These are phyloP conservation scores for Caenorhabditis sp. DNA, from an alignment of 2,888 invertebrate genomes.

Conservation along the genomic window DNA sequence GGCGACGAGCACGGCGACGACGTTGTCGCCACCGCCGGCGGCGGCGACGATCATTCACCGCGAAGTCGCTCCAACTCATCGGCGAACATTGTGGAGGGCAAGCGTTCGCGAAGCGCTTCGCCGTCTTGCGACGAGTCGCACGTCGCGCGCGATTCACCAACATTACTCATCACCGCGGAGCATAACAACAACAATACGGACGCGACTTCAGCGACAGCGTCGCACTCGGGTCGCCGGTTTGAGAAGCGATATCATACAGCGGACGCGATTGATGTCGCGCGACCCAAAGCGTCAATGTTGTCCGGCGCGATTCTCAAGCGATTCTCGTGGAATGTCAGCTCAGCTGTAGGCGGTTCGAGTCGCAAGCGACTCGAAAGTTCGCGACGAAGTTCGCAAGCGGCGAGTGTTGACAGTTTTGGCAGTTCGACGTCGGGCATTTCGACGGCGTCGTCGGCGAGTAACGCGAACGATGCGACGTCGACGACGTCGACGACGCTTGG, in stretches of 20 bases:
- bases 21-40: constrained; percentile 26
- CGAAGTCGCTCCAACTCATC: constrained; percentile 56
- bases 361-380: constrained; percentile 52
- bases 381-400: constrained; percentile 61
- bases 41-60: constrained; percentile 19
- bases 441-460: constrained; percentile 51
- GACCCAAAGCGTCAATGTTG: constrained; percentile 49
- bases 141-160: constrained; percentile 30
- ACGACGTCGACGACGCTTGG: constrained; percentile 12
- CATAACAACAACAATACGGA: too few species aligned
- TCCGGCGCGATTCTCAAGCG: constrained; percentile 49
- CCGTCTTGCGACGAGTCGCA: constrained; percentile 23
- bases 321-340: constrained; percentile 56
- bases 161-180: constrained; percentile 39
- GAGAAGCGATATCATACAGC: constrained; percentile 71
- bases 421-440: constrained; percentile 69
- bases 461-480: constrained; percentile 9
- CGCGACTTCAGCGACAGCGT: too few species aligned
- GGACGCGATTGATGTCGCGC: constrained; percentile 76
- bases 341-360: constrained; percentile 43
- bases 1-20: constrained; percentile 24
- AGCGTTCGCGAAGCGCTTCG: constrained; percentile 42
- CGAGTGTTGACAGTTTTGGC: constrained; percentile 65
- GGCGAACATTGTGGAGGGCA: constrained; percentile 47
- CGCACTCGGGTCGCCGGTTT: constrained; percentile 44